Evolutionary conservation across 2,113 vertebrate genomes (phyloP).

Genomic region (Gadus macrocephalus): DNA sequence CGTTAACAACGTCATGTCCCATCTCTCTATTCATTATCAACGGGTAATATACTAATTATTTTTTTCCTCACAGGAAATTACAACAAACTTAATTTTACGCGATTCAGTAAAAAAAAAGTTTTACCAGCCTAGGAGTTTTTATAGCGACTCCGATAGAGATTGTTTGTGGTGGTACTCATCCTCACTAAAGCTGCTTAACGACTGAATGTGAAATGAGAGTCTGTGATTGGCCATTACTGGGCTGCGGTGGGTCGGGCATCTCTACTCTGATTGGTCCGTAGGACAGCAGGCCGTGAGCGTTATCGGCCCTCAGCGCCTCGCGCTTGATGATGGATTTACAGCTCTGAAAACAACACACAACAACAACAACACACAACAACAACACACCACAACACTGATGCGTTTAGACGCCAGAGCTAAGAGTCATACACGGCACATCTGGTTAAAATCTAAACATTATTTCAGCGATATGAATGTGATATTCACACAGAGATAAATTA

Average conservation of each 20-base stretch:
- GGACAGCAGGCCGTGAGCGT: constrained; percentile 56
- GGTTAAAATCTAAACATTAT: background rate
- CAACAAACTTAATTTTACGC: too few species aligned
- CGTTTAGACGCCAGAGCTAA: background rate
- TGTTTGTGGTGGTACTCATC: too few species aligned
- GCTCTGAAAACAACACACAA: constrained; percentile 41
- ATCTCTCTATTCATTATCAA: too few species aligned
- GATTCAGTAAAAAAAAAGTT: background rate
- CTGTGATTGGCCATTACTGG: constrained; percentile 35
- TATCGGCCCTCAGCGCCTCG: constrained; percentile 36
- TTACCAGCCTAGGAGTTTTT: background rate
- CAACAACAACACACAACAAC: background rate
- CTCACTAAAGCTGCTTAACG: background rate
- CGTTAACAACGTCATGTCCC: too few species aligned
- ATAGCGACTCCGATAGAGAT: too few species aligned
- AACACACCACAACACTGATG: too few species aligned
- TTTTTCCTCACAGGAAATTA: too few species aligned
- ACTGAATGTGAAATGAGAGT: too few species aligned
- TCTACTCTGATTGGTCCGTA: constrained; percentile 68
- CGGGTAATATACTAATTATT: too few species aligned
- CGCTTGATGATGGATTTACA: constrained; percentile 66
- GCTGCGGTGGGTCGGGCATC: constrained; percentile 32
- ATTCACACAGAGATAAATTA: background rate
- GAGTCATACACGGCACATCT: background rate
- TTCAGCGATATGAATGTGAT: too few species aligned